A percentile compares a stretch with the other conserved stretches of the same genome.
Evolutionary conservation across 2,113 vertebrate genomes (phyloP).

Genomic region (Trinectes maculatus): DNA sequence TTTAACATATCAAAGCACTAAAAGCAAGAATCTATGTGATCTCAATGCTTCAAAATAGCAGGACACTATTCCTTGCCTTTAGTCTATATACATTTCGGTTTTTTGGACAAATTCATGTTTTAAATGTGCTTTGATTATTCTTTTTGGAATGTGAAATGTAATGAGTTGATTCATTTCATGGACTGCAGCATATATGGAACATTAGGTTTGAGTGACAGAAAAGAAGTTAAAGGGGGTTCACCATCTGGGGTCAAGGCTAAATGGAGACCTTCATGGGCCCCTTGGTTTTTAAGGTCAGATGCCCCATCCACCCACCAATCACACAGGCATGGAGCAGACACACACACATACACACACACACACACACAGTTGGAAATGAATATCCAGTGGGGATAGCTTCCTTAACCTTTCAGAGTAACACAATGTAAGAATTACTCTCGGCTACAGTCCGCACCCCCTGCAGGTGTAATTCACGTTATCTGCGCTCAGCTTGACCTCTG

Average conservation of each 20-base stretch:
- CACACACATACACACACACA: too few species aligned
- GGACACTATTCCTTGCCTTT: not conserved
- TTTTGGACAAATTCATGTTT: not conserved
- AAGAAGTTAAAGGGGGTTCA: not conserved
- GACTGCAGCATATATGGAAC: not conserved
- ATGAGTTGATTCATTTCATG: constrained; percentile 1
- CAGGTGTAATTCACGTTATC: too few species aligned
- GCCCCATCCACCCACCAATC: too few species aligned
- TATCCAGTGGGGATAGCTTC: too few species aligned
- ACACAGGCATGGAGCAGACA: too few species aligned
- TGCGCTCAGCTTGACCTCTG: too few species aligned
- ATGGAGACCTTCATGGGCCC: not conserved
- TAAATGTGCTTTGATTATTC: not conserved
- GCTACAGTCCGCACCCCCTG: too few species aligned
- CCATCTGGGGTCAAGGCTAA: not conserved
- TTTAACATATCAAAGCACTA: not conserved
- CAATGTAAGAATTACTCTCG: too few species aligned
- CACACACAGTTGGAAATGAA: too few species aligned
- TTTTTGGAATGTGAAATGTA: not conserved
- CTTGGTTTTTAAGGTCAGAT: not conserved
- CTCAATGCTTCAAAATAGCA: not conserved
- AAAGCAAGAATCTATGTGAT: not conserved
- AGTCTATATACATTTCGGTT: not conserved
- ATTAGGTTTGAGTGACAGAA: not conserved
- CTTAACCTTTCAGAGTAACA: too few species aligned